These are phyloP conservation scores for Myoxocephalus aenaeus DNA, from an alignment of 2,797 vertebrate species.

Conservation along the genomic window DNA sequence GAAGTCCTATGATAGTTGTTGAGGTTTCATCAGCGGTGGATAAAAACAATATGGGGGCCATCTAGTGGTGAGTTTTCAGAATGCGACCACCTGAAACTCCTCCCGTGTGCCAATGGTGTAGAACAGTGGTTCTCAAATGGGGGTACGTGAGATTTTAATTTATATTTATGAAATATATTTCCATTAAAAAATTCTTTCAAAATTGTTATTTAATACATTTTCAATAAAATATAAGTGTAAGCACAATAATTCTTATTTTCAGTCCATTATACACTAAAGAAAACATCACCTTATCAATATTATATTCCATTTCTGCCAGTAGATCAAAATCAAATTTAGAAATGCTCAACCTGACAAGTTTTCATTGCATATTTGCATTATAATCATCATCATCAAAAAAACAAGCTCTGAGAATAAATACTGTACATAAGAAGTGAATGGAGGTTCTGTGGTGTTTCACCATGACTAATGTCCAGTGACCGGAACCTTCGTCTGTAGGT, in stretches of 20 bases:
- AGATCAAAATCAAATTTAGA: slow-evolving; percentile 6
- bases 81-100: neutral
- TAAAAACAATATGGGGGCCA: neutral
- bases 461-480: too few relatives aligned
- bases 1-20: too few relatives aligned
- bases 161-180: too few relatives aligned
- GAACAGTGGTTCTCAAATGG: too few relatives aligned
- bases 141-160: too few relatives aligned
- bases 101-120: too few relatives aligned
- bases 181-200: too few relatives aligned
- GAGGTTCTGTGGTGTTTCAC: slow-evolving; percentile 11
- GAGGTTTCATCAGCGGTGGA: neutral
- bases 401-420: slow-evolving; percentile 58
- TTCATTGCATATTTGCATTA: slow-evolving; percentile 54
- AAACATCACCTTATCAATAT: neutral
- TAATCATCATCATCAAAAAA: slow-evolving; percentile 30
- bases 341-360: slow-evolving; percentile 42
- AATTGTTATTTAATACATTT: too few relatives aligned
- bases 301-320: neutral
- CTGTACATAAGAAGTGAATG: slow-evolving; percentile 43
- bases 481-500: too few relatives aligned
- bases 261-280: too few relatives aligned
- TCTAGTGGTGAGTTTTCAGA: neutral
- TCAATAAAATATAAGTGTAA: too few relatives aligned
- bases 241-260: too few relatives aligned